Evolutionary conservation across 2,797 vertebrate genomes (phyloP), one percentile per base, ranked within the genome.

Genomic region (Apodemus agrarius): DNA sequence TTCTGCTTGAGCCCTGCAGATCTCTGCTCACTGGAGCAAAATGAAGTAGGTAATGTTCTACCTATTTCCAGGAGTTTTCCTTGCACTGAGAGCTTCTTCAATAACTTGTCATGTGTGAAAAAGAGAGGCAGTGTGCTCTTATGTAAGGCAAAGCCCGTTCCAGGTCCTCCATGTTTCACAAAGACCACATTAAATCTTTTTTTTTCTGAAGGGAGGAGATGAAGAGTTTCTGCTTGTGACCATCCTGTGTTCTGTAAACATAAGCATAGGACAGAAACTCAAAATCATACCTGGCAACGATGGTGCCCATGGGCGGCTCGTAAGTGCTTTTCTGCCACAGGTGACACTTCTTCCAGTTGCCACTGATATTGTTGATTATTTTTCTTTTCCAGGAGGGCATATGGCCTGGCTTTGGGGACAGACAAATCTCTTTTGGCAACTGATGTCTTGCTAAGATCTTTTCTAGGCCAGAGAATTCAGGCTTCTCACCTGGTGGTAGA

Each of bases 391-490:
- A 89, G 3, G 37, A 92, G 31, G 97, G 69, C 65, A 96, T 80
- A 74, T 90, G 94, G 74, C 96, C 95, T 94, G 98, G 97, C 63
- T 89, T 97, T 82, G 98, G 98, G 95, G 96, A 97, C 96, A 95
- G 49, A 93, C 79, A 97, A 98, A 97, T 82, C 83, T 97, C 97
- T 92, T 79, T 93, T 67, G 97, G 97, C 94, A 98, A 94, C 4
- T 97, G 59, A 67, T 97, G 89, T 95, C 97, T 96, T 89, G 37
- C 96, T 95, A 98, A 94, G 97, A 98, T 95, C 49, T 92, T 98
- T 98, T 98, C 97, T 88, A 98, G 97, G 96, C 97, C 97, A 54
- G 98, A 97, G 93, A 96, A 7, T 40, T 97, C 92, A 94, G 96
- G 86, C 96, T 97, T 92, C 96, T 97, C 95, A 98, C 92, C 97